phyloP scores from a whole-genome alignment of 2,888 invertebrate species.

The Melinopterus prodromus region DNA sequence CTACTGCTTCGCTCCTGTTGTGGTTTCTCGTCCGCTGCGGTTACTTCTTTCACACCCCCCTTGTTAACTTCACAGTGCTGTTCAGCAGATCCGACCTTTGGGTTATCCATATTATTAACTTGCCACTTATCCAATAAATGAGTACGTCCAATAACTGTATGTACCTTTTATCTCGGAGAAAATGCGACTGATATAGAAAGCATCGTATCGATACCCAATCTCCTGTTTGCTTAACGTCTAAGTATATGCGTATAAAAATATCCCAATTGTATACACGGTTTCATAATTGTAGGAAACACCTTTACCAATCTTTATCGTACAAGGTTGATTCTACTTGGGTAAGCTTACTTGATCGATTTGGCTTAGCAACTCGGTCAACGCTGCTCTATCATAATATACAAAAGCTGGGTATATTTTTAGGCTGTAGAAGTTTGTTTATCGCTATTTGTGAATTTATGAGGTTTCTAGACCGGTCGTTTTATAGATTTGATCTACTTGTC shows the following conservation, averaged over 20 bases:
- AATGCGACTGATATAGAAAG: background rate
- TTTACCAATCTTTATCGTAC: background rate
- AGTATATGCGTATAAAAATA: background rate
- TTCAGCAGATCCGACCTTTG: background rate
- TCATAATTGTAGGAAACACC: background rate
- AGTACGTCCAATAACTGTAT: background rate
- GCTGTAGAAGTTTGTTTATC: background rate
- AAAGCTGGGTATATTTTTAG: background rate
- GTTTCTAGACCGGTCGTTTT: too few relatives aligned
- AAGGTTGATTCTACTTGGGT: background rate
- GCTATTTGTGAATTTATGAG: background rate
- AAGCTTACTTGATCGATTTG: background rate
- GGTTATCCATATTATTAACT: background rate
- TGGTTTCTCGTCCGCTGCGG: background rate
- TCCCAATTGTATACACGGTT: background rate
- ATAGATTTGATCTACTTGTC: too few relatives aligned
- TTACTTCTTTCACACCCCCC: background rate
- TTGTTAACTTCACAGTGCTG: background rate
- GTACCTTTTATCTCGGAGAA: slow-evolving; percentile 4
- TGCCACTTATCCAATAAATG: background rate
- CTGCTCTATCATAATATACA: background rate
- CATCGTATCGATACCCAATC: background rate
- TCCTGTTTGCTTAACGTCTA: background rate
- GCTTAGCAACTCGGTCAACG: background rate
- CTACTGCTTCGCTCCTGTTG: background rate